A percentile compares a stretch with the other conserved stretches of the same genome.
Conservation (phyloP, 2,888 invertebrate genomes). For the Leucophenga maculata region DNA sequence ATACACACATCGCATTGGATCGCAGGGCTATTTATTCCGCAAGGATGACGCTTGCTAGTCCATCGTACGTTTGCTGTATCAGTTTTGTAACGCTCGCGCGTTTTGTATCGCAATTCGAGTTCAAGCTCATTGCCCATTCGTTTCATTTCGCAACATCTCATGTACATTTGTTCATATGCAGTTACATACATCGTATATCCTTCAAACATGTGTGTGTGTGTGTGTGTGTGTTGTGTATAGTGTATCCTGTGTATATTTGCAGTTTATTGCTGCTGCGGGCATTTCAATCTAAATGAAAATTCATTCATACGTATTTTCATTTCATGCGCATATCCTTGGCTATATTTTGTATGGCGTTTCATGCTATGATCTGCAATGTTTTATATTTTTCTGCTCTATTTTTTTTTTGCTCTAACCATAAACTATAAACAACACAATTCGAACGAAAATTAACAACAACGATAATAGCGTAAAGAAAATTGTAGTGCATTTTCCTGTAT, state of each 20-base stretch:
- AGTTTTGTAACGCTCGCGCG: conserved; percentile 3
- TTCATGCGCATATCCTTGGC: not conserved
- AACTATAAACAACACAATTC: conserved; percentile 2
- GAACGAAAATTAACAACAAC: conserved; percentile 19
- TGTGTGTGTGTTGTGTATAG: not conserved
- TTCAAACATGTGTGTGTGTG: not conserved
- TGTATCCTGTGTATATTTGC: conserved; percentile 32
- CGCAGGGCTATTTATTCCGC: conserved; percentile 22
- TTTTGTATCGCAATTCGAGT: not conserved
- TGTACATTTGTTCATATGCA: conserved; percentile 15
- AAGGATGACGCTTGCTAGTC: conserved; percentile 5
- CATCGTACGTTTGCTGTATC: conserved; percentile 10
- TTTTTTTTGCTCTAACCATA: conserved; percentile 9
- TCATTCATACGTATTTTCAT: conserved; percentile 33
- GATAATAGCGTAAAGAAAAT: not conserved
- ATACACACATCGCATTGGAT: conserved; percentile 17
- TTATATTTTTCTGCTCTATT: not conserved
- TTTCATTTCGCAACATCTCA: not conserved
- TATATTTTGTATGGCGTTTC: not conserved
- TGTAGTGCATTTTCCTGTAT: no score
- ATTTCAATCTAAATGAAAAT: conserved; percentile 51
- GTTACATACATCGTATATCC: not conserved
- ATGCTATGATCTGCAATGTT: not conserved
- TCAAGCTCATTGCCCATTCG: not conserved
- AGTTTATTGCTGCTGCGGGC: conserved; percentile 48